These are phyloP conservation scores for Eurystomus glaucurus DNA, from an alignment of 2,797 vertebrate species.

Conservation along the genomic window DNA sequence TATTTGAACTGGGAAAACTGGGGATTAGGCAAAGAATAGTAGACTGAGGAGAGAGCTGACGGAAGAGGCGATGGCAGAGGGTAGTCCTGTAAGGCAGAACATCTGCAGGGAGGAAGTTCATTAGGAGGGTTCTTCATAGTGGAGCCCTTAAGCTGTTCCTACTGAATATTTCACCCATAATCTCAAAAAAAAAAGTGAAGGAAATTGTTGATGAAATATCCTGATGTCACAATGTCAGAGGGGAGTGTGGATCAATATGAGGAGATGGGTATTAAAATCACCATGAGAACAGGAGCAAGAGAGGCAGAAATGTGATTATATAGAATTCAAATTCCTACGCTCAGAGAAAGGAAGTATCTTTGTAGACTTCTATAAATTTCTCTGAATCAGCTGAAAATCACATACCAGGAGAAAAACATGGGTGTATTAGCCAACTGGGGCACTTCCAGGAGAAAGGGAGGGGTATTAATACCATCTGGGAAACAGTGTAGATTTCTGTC, in stretches of 20 bases:
- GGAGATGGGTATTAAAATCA: background rate
- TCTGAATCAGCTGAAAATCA: background rate
- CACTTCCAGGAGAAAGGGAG: background rate
- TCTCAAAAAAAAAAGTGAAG: background rate
- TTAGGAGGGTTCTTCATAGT: background rate
- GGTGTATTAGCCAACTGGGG: background rate
- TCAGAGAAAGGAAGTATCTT: background rate
- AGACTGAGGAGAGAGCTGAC: background rate
- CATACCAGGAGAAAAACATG: background rate
- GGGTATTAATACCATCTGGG: background rate
- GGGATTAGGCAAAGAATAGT: background rate
- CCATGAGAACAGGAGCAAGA: background rate
- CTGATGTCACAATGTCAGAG: background rate
- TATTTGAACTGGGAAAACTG: background rate
- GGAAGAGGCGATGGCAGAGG: background rate
- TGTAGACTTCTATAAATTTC: background rate
- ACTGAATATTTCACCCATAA: constrained; percentile 1
- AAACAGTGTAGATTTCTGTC: background rate
- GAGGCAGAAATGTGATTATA: background rate
- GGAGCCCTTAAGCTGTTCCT: background rate
- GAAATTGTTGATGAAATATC: background rate
- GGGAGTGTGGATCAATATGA: background rate
- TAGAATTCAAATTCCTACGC: background rate
- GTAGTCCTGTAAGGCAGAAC: background rate
- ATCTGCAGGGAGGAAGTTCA: background rate